Base-by-base conservation (phyloP, 1,140 invertebrate genomes). In the Nomia melanderi region DNA sequence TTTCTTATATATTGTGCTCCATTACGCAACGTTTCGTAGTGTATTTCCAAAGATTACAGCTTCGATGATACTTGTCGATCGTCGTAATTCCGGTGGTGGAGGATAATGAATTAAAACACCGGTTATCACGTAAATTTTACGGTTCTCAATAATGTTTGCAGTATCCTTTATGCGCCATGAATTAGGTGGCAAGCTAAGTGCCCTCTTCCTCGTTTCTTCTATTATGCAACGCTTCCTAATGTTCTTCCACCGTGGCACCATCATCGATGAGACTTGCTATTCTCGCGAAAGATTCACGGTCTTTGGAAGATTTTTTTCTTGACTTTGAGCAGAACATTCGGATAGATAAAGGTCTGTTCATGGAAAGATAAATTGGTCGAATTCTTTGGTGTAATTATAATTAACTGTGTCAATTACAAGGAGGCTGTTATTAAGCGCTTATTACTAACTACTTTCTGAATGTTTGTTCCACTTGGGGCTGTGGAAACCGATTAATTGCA, bases 181-280 rank as follows among this genome's bases (percentile, higher is more conserved):
- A 75, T 66, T 66, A 23, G 29, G 20, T 1, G 53, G 29, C 12
- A 27, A 23, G 27, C 2, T 75, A 67, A 66, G 29, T 47, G 14
- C 1, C 1, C 8, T 29, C 54, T 50, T 75, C 23, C 53, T 50
- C 39, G 39, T 50, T 75, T 59, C 39, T 9, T 59, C 23, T 14
- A 20, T 76, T 69, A 23, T 12, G 31, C 25, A 76, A 76, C 20
- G 33, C 25, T 36, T 36, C 27, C 54, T 20, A 17, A 20, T n/a
- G 20, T 1, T 11, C 14, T 14, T n/a, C 7, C 5, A 66, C 41
- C 23, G 8, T 20, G 20, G 9, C 31, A 36, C 14, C 14, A 65
- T 39, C 14, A 33, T 27, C 25, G 31, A 20, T 20, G 27, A 66
- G 27, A 14, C n/a, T 53, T 29, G 9, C 12, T 14, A 2, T 39